Evolutionary conservation across 2,113 vertebrate genomes (phyloP).

Genomic region (Callipepla californica): DNA sequence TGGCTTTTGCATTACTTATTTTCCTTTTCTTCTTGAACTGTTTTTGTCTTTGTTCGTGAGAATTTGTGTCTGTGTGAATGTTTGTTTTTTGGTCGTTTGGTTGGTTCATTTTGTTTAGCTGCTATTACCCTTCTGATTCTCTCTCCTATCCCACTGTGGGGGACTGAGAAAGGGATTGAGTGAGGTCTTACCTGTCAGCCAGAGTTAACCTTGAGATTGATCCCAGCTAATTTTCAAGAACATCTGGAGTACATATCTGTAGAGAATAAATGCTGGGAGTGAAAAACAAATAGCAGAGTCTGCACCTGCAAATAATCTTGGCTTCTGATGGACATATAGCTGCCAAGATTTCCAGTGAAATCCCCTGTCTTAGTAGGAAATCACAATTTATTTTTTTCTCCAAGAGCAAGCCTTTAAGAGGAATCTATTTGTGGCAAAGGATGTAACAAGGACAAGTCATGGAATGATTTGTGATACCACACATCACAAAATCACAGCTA

Average conservation of each 20-base stretch:
- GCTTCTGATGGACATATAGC: not conserved
- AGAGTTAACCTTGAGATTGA: not conserved
- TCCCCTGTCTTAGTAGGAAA: not conserved
- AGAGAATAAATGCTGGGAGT: not conserved
- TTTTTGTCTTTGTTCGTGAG: not conserved
- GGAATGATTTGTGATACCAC: not conserved
- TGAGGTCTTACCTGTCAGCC: not conserved
- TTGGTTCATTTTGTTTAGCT: not conserved
- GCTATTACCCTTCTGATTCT: not conserved
- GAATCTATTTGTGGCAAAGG: not conserved
- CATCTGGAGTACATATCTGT: not conserved
- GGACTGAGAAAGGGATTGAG: accelerated
- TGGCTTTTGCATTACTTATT: not conserved
- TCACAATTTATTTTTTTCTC: not conserved
- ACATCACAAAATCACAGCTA: not conserved
- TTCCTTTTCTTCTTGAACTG: not conserved
- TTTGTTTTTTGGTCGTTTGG: not conserved
- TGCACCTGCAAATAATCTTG: not conserved
- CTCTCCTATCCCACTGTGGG: not conserved
- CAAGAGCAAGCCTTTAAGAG: not conserved
- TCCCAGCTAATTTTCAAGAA: not conserved
- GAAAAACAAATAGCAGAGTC: not conserved
- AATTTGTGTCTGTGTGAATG: not conserved
- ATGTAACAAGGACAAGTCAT: not conserved
- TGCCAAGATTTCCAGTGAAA: not conserved